Conservation (phyloP, 2,888 invertebrate species). For the Eumerus sabulonum region DNA sequence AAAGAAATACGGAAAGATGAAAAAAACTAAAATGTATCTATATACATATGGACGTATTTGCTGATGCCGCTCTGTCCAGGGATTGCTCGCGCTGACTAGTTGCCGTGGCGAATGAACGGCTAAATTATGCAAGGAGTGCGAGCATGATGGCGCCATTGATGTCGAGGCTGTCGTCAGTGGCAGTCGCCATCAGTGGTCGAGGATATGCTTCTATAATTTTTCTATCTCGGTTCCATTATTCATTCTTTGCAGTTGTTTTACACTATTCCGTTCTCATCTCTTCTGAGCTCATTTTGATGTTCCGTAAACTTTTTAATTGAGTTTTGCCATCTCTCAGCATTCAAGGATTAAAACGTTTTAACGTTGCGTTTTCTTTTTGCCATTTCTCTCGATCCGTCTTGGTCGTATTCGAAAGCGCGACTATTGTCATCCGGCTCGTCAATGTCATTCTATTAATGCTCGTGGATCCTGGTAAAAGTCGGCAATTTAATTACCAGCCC, state of each 20-base stretch:
- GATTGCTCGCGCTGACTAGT: constrained; percentile 19
- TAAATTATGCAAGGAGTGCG: constrained; percentile 53
- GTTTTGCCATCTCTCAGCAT: constrained; percentile 49
- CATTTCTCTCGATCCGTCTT: constrained; percentile 5
- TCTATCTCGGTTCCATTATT: background rate
- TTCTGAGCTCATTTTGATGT: constrained; percentile 49
- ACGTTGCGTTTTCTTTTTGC: constrained; percentile 23
- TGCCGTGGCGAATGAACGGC: constrained; percentile 42
- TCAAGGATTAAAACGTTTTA: constrained; percentile 54
- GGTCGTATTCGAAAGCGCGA: too few relatives aligned
- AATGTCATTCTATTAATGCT: constrained; percentile 25
- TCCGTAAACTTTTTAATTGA: constrained; percentile 66
- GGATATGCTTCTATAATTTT: constrained; percentile 10
- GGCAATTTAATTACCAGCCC: constrained; percentile 61
- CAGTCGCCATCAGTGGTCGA: constrained; percentile 39
- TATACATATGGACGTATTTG: constrained; percentile 44
- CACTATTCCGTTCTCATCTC: constrained; percentile 28
- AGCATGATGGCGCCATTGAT: constrained; percentile 47
- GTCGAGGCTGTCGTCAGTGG: constrained; percentile 43
- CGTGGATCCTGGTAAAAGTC: constrained; percentile 45
- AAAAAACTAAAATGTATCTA: too few relatives aligned
- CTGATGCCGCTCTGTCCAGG: constrained; percentile 39
- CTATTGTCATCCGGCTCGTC: constrained; percentile 27
- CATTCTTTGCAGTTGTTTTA: background rate
- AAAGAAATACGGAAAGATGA: too few relatives aligned